Evolutionary conservation across 2,113 vertebrate species (phyloP).

Genomic region (Microcebus lehilahytsara): DNA sequence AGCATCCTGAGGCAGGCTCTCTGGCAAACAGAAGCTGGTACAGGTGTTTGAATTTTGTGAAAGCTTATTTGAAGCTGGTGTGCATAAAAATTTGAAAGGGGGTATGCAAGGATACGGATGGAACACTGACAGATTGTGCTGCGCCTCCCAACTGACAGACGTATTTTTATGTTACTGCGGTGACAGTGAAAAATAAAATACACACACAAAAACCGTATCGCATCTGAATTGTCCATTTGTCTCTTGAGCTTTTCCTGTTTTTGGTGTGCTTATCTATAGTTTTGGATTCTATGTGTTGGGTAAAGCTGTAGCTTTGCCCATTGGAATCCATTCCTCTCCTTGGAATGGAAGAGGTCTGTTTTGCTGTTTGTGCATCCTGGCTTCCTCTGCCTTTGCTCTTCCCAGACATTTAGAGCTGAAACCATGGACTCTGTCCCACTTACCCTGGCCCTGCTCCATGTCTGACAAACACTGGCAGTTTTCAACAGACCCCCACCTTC

Average conservation of each 20-base stretch:
- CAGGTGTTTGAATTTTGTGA: background rate
- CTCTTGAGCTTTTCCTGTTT: background rate
- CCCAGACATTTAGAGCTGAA: background rate
- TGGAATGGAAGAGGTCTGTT: background rate
- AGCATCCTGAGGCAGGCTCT: background rate
- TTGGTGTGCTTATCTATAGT: background rate
- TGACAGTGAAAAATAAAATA: background rate
- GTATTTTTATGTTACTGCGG: background rate
- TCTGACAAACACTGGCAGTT: background rate
- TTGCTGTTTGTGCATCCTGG: background rate
- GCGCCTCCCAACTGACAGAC: background rate
- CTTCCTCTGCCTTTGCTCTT: background rate
- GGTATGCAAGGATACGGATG: background rate
- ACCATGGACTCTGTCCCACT: background rate
- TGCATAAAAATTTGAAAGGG: background rate
- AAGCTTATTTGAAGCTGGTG: background rate
- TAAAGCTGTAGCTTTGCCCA: background rate
- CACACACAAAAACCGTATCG: background rate
- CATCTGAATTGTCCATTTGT: background rate
- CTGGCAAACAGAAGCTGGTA: background rate
- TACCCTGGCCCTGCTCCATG: background rate
- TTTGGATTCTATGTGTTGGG: background rate
- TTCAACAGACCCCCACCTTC: background rate
- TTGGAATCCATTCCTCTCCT: background rate
- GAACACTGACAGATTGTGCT: background rate